Conservation (phyloP, 2,113 vertebrate genomes). For the Aleadryas rufinucha region DNA sequence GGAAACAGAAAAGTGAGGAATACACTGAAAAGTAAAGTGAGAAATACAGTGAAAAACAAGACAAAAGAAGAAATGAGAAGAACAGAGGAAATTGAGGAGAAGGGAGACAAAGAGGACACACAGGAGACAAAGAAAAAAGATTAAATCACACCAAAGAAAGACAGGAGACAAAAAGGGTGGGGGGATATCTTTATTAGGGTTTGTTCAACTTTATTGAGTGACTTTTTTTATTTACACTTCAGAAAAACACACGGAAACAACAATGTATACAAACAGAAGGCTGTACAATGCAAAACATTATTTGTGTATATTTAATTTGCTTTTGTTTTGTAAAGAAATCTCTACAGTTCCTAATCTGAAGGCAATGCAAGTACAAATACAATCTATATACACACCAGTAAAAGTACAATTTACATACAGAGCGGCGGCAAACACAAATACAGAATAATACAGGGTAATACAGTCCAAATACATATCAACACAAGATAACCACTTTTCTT, state of each 20-base stretch:
- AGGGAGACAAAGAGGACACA: not conserved
- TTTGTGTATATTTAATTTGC: not conserved
- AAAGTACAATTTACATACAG: not conserved
- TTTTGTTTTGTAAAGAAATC: not conserved
- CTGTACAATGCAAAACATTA: not conserved
- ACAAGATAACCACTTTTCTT: not conserved
- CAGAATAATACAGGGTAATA: not conserved
- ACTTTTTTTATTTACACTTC: not conserved
- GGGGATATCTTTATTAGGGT: not conserved
- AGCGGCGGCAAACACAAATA: not conserved
- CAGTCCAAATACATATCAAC: not conserved
- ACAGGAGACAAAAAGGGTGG: not conserved
- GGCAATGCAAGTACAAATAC: not conserved
- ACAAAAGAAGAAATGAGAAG: not conserved
- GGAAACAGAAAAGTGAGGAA: not conserved
- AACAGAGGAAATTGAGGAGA: not conserved
- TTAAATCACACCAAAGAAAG: not conserved
- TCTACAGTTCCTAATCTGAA: not conserved
- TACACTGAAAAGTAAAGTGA: not conserved
- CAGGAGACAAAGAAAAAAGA: not conserved
- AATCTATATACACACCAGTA: not conserved
- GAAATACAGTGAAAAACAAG: not conserved
- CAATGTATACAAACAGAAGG: not conserved
- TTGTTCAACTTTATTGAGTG: not conserved
- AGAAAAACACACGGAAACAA: not conserved